phyloP scores from a whole-genome alignment of 2,113 vertebrate species.

The Boleophthalmus pectinirostris region DNA sequence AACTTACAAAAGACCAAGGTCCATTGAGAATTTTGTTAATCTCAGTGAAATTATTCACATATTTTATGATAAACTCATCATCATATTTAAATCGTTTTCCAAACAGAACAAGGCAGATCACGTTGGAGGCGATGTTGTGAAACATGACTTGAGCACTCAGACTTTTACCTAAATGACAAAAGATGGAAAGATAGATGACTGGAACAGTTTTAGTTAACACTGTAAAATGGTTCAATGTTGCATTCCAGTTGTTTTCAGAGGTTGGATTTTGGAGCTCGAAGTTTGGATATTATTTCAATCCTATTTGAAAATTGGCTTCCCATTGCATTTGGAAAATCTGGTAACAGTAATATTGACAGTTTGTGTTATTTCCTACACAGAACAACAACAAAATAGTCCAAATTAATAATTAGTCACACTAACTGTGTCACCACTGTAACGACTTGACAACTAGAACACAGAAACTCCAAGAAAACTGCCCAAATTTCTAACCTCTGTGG shows the following conservation, averaged over 20 bases:
- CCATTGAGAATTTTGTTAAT: slow-evolving; percentile 41
- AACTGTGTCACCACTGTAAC: too few relatives aligned
- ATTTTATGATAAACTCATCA: slow-evolving; percentile 52
- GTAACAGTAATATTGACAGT: too few relatives aligned
- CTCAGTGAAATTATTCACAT: slow-evolving; percentile 1
- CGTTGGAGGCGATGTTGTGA: slow-evolving; percentile 61
- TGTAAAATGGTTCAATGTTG: too few relatives aligned
- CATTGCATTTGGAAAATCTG: too few relatives aligned
- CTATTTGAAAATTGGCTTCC: too few relatives aligned
- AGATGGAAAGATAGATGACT: too few relatives aligned
- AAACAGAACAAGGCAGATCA: slow-evolving; percentile 74
- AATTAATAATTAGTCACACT: too few relatives aligned
- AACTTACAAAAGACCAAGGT: slow-evolving; percentile 46
- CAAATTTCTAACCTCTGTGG: neutral
- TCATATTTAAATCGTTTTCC: slow-evolving; percentile 58
- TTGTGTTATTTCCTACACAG: too few relatives aligned
- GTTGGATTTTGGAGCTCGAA: too few relatives aligned
- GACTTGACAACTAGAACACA: neutral
- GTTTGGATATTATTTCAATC: too few relatives aligned
- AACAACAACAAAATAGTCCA: too few relatives aligned
- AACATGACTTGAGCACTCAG: slow-evolving; percentile 43
- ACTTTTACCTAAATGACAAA: slow-evolving; percentile 23
- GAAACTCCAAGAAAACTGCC: neutral
- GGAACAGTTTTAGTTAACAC: neutral
- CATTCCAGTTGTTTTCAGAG: too few relatives aligned